A percentile compares a stretch with the other conserved stretches of the same genome.
Evolutionary conservation across 2,797 vertebrate genomes (phyloP).

Genomic region (Hozukius guyotensis): DNA sequence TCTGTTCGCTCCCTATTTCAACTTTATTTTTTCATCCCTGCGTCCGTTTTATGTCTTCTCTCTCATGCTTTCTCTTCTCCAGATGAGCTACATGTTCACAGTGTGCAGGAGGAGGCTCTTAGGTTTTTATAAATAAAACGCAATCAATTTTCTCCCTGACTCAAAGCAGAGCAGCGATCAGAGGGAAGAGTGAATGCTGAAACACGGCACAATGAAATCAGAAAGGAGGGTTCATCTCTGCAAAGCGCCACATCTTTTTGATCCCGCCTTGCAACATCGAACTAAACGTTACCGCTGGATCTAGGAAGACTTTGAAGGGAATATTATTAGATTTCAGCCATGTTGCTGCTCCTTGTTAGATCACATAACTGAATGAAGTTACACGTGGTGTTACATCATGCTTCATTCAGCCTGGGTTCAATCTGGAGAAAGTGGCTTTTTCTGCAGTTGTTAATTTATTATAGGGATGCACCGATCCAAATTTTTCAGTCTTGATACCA

Average conservation of each 20-base stretch:
- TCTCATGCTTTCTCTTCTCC: neutral
- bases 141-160: neutral
- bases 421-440: neutral
- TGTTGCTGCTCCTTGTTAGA: neutral
- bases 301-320: neutral
- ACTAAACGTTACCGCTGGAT: neutral
- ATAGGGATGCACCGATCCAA: neutral
- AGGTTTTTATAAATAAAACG: conserved; percentile 12
- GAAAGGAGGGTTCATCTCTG: neutral
- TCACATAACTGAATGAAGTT: neutral
- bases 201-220: neutral
- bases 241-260: neutral
- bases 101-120: conserved; percentile 4
- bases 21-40: neutral
- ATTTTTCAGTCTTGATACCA: too few relatives aligned
- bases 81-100: neutral
- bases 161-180: neutral
- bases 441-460: neutral
- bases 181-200: neutral
- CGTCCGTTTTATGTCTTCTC: neutral
- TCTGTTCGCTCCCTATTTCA: neutral
- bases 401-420: neutral
- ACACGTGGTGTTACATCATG: neutral
- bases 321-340: neutral
- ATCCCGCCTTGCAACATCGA: neutral